A percentile compares a stretch with the other conserved stretches of the same genome.
phyloP scores from a whole-genome alignment of 2,888 invertebrate species.

The Drosophila mayaguana region DNA sequence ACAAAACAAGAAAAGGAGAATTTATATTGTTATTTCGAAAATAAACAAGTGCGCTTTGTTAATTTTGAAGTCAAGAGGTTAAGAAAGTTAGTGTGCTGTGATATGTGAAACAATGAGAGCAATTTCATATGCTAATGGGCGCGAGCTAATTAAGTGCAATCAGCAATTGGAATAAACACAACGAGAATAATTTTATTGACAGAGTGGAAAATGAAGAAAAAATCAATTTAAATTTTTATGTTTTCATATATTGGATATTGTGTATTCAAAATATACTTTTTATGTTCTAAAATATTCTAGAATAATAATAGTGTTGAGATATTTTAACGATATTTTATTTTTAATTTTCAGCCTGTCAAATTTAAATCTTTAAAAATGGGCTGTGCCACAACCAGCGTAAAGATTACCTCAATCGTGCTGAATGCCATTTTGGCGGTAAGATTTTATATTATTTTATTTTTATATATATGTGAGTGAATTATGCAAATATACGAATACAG shows the following conservation, averaged over 20 bases:
- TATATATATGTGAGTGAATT: constrained; percentile 7
- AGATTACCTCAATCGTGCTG: constrained; percentile 74
- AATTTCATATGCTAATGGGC: constrained; percentile 5
- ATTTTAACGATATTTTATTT: constrained; percentile 8
- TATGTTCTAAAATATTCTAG: not conserved
- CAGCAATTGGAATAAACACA: constrained; percentile 16
- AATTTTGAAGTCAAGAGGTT: constrained; percentile 62
- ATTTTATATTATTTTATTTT: constrained; percentile 25
- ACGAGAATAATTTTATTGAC: constrained; percentile 18
- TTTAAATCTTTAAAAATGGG: constrained; percentile 71
- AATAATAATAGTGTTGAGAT: not conserved
- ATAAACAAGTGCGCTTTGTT: constrained; percentile 38
- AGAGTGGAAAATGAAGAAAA: constrained; percentile 23
- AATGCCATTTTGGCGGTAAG: constrained; percentile 83
- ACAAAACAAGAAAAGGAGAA: constrained; percentile 14
- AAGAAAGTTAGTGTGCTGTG: constrained; percentile 55
- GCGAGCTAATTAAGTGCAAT: constrained; percentile 38
- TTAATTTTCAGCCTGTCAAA: constrained; percentile 27
- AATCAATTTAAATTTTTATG: not conserved
- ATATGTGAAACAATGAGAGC: constrained; percentile 21
- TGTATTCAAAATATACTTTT: not conserved
- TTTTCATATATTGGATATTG: too few relatives aligned
- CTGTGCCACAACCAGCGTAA: constrained; percentile 78
- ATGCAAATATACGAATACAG: constrained; percentile 6
- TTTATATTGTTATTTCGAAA: constrained; percentile 52